Percentiles rank a stretch among this genome's conserved stretches.
phyloP scores from a whole-genome alignment of 2,113 vertebrate genomes.

The Cebus imitator region DNA sequence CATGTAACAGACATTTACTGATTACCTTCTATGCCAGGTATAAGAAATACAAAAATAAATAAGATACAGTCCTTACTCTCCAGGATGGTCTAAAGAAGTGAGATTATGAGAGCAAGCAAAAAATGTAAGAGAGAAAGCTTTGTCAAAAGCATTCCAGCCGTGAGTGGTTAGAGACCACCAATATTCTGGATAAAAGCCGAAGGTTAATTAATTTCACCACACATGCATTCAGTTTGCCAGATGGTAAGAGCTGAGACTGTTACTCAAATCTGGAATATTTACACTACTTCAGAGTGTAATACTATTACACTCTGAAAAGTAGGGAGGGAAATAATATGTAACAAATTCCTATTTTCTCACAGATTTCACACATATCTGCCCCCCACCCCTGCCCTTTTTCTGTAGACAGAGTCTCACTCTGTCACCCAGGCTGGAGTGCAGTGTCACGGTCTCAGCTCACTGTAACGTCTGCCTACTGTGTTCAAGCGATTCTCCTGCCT shows the following conservation, averaged over 20 bases:
- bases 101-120: neutral
- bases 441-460: no score
- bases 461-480: no score
- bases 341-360: neutral
- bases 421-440: no score
- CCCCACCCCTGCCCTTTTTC: no score
- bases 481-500: no score
- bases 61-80: neutral
- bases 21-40: neutral
- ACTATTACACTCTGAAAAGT: neutral
- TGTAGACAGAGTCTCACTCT: no score
- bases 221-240: neutral
- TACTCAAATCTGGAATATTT: neutral
- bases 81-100: neutral
- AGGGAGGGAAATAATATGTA: neutral
- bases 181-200: neutral
- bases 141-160: neutral
- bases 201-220: neutral
- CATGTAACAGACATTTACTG: neutral
- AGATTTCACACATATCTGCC: neutral
- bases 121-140: neutral
- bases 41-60: neutral
- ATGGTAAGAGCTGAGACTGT: neutral
- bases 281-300: no score
- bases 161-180: neutral